Conservation (phyloP, 2,888 invertebrate genomes). For the Nephrotoma appendiculata region DNA sequence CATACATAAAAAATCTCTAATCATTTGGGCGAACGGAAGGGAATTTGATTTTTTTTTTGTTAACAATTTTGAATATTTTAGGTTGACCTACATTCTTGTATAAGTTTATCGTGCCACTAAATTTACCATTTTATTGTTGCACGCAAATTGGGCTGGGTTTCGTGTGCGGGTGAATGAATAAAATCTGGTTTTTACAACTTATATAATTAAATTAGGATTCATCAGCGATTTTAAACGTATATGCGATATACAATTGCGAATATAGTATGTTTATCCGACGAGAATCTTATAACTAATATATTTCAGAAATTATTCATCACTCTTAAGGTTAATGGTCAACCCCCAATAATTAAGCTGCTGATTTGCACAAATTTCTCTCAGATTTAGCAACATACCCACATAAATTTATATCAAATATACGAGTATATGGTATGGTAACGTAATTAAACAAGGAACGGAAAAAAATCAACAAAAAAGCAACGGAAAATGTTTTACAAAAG, state of each 20-base stretch:
- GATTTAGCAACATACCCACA: neutral
- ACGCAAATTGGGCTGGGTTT: neutral
- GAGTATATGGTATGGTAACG: neutral
- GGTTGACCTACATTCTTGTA: neutral
- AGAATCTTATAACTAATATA: too few relatives aligned
- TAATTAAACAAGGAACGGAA: neutral
- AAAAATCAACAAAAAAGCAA: neutral
- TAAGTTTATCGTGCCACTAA: neutral
- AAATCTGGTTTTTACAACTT: neutral
- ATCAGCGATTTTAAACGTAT: neutral
- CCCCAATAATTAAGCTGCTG: too few relatives aligned
- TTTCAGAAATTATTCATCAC: too few relatives aligned
- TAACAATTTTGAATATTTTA: neutral
- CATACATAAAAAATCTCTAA: neutral
- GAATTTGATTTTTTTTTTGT: neutral
- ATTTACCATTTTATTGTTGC: neutral
- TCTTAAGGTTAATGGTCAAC: too few relatives aligned
- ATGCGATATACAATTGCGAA: too few relatives aligned
- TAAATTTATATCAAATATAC: neutral
- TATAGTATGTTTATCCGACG: too few relatives aligned
- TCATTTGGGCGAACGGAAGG: neutral
- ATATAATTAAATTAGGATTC: neutral
- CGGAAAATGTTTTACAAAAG: neutral
- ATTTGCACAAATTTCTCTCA: too few relatives aligned
- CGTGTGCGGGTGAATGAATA: neutral